Evolutionary conservation across 2,888 invertebrate species (phyloP), one percentile per base, ranked within the genome.

Genomic region (Scrobipalpa costella): DNA sequence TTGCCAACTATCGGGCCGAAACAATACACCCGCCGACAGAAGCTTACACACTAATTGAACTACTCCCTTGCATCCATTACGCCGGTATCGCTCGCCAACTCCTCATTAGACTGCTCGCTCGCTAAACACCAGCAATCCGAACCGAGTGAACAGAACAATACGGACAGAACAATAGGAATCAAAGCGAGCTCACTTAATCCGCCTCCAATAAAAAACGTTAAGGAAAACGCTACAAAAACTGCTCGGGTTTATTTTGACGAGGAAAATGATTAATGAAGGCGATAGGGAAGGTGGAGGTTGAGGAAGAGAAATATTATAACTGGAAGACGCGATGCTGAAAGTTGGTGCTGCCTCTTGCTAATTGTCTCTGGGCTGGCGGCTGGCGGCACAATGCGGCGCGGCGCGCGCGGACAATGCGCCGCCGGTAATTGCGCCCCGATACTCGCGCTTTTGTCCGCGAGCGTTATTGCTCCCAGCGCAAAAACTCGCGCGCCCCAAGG

Each of bases 341-440:
- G 49, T 63, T 36, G 47, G 44, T 21, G 58, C 49, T 64, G 63
- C 63, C 55, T 34, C 58, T 36, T 38, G 61, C 59, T 65, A 65
- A 65, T 65, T 65, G 63, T 65, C 38, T 63, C 21, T 57, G 60
- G 65, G 63, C 62, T 27, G 21, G 17, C 57, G 57, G 64, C 50
- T 49, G 40, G 64, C 17, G 62, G 63, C 55, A 65, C 66, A 66
- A 66, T 67, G 55, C 33, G 27, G 11, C 50, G 62, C 34, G 44
- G 49, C 52, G 57, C 36, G 33, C 36, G 49, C 27, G 61, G 36
- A 34, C 38, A 49, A 33, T 61, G 61, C 49, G 36, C 44, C 49
- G 57, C 49, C 61, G 38, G 62, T 62, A 64, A 64, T 64, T 64
- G 64, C 64, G 40, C 50, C 61, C 61, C 55, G 55, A 55, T 55